These are phyloP conservation scores for Esox niger DNA, from an alignment of 2,113 vertebrate species.

Conservation along the genomic window DNA sequence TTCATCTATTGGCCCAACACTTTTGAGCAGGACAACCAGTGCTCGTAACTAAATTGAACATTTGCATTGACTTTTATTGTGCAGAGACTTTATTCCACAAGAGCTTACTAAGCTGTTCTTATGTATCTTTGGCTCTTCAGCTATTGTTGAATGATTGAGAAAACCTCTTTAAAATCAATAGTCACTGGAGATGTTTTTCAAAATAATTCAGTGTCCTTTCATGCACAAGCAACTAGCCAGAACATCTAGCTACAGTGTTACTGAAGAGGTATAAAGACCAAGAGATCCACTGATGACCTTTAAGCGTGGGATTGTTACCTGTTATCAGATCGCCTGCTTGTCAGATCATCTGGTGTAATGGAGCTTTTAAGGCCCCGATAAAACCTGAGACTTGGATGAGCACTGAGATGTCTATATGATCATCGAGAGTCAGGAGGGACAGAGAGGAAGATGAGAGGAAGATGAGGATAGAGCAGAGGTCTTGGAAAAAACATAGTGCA, in stretches of 20 bases:
- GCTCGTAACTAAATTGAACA: too few relatives aligned
- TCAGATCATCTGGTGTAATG: conserved; percentile 44
- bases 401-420: conserved; percentile 43
- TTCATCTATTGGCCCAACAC: too few relatives aligned
- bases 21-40: too few relatives aligned
- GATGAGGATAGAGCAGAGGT: background rate
- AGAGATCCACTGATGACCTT: conserved; percentile 3
- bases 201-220: background rate
- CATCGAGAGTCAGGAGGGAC: background rate
- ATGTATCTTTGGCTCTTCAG: too few relatives aligned
- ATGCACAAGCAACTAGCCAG: background rate
- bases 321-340: conserved; percentile 45
- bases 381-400: conserved; percentile 50
- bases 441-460: background rate
- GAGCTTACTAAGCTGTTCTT: too few relatives aligned
- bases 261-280: background rate
- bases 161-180: too few relatives aligned
- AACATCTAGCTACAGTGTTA: background rate
- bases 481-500: too few relatives aligned
- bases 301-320: conserved; percentile 28
- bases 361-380: conserved; percentile 46
- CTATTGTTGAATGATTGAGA: too few relatives aligned
- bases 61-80: too few relatives aligned
- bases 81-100: too few relatives aligned
- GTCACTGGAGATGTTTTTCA: background rate